phyloP scores from a whole-genome alignment of 2,888 invertebrate species.

The Graphium colonna region DNA sequence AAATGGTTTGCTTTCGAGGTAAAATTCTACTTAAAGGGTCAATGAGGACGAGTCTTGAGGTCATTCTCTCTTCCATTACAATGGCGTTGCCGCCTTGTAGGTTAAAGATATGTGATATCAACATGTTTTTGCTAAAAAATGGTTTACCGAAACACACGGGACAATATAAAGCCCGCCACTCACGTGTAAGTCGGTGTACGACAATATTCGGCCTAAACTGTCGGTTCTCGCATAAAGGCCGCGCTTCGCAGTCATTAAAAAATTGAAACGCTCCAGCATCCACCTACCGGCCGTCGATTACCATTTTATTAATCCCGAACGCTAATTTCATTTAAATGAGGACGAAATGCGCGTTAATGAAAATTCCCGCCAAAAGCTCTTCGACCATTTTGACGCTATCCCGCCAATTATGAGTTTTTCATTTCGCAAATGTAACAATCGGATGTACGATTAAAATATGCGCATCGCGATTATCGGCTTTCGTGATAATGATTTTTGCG shows the following conservation, averaged over 20 bases:
- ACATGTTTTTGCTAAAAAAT: too few species aligned
- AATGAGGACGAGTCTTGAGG: too few species aligned
- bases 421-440: conserved; percentile 1
- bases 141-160: too few species aligned
- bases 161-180: too few species aligned
- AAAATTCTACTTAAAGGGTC: too few species aligned
- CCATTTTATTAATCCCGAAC: conserved; percentile 61
- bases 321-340: conserved; percentile 60
- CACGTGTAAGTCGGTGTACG: too few species aligned
- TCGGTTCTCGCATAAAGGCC: neutral
- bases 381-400: neutral
- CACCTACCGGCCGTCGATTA: conserved; percentile 40
- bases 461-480: neutral
- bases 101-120: too few species aligned
- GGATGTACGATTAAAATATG: conserved; percentile 1
- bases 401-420: conserved; percentile 1
- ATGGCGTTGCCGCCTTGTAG: too few species aligned
- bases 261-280: conserved; percentile 15
- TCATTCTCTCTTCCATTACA: too few species aligned
- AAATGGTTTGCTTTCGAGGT: too few species aligned
- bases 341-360: conserved; percentile 32
- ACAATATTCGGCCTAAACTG: neutral
- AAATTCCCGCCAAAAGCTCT: conserved; percentile 29
- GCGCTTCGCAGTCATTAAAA: neutral
- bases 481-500: neutral